phyloP scores from a whole-genome alignment of 2,888 invertebrate species.

The Calliopum simillimum region DNA sequence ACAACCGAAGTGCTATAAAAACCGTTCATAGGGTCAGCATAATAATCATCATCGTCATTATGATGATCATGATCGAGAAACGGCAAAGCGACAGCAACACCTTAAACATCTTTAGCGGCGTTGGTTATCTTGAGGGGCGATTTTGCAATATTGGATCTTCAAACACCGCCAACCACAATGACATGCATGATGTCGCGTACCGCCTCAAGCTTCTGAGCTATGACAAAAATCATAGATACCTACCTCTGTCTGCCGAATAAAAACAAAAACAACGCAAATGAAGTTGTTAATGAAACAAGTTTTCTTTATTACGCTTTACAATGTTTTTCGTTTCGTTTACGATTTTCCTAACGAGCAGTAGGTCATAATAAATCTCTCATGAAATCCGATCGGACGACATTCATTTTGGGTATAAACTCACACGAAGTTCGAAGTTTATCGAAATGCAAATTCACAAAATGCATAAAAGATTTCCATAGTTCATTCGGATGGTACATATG shows the following conservation, averaged over 20 bases:
- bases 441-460: no score
- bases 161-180: neutral
- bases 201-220: no score
- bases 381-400: no score
- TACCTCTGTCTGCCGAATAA: no score
- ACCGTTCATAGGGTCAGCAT: slow-evolving; percentile 1
- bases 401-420: no score
- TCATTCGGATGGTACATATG: no score
- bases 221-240: no score
- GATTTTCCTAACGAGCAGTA: neutral
- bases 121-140: neutral
- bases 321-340: neutral
- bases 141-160: neutral
- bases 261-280: neutral
- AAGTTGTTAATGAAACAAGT: slow-evolving; percentile 2
- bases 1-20: neutral
- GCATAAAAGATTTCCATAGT: no score
- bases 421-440: no score
- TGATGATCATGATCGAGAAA: neutral
- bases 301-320: neutral
- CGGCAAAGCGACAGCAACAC: neutral
- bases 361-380: neutral
- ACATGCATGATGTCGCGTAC: neutral
- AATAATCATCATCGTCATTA: slow-evolving; percentile 2
- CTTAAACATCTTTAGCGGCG: neutral